These are phyloP conservation scores for Hormaphis cornu DNA, from an alignment of 1,140 invertebrate genomes.

Conservation along the genomic window DNA sequence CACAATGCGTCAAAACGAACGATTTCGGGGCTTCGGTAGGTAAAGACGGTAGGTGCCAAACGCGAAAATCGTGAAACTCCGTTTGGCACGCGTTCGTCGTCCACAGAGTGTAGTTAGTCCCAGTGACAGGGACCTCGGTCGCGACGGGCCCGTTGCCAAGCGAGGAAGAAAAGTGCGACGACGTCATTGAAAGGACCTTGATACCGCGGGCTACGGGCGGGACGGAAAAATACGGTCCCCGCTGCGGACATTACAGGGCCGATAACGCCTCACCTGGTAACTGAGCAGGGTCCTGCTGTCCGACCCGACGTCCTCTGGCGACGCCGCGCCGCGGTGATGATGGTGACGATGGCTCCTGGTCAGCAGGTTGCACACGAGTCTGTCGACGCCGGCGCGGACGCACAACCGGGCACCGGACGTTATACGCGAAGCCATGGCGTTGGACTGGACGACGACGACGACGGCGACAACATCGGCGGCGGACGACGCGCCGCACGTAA, in stretches of 20 bases:
- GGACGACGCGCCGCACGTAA: not conserved
- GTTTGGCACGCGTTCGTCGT: too few species aligned
- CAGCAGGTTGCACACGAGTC: constrained; percentile 20
- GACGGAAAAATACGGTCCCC: too few species aligned
- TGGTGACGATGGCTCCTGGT: not conserved
- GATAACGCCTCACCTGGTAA: constrained; percentile 18
- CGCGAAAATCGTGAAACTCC: too few species aligned
- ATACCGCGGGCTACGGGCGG: too few species aligned
- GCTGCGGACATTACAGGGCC: not conserved
- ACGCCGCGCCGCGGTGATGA: not conserved
- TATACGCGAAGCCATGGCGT: constrained; percentile 29
- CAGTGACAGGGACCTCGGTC: too few species aligned
- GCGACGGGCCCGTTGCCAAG: too few species aligned
- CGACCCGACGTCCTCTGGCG: not conserved
- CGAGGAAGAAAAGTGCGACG: too few species aligned
- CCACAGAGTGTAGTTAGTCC: too few species aligned
- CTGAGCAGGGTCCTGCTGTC: not conserved
- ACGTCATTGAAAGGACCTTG: constrained; percentile 30
- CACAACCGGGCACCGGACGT: constrained; percentile 32
- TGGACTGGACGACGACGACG: constrained; percentile 17
- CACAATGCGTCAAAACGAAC: too few species aligned
- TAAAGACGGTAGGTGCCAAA: too few species aligned
- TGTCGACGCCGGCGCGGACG: constrained; percentile 26
- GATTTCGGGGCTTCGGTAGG: too few species aligned
- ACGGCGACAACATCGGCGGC: constrained; percentile 21